These are phyloP conservation scores for Mionectes macconnelli DNA, from an alignment of 2,113 vertebrate species.

Conservation along the genomic window DNA sequence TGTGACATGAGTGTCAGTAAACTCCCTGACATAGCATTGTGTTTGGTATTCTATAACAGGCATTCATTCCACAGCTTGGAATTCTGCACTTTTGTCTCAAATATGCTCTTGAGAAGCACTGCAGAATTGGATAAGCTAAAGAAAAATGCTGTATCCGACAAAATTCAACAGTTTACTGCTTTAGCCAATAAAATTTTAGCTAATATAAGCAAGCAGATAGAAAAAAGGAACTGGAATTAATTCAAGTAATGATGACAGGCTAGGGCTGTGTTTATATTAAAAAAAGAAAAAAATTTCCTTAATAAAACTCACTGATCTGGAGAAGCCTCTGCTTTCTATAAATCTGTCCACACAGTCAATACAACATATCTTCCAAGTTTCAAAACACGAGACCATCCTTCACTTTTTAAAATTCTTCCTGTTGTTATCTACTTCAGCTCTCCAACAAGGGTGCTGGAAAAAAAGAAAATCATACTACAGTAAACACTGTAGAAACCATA, in stretches of 20 bases:
- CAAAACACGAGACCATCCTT: not conserved
- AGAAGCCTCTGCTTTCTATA: not conserved
- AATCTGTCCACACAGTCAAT: not conserved
- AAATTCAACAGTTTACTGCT: conserved; percentile 11
- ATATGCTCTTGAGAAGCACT: not conserved
- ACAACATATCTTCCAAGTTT: not conserved
- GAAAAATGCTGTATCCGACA: not conserved
- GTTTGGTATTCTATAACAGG: not conserved
- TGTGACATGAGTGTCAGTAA: not conserved
- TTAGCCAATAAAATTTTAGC: not conserved
- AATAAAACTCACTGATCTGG: not conserved
- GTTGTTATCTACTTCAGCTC: not conserved
- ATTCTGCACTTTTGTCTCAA: not conserved
- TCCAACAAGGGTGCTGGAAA: not conserved
- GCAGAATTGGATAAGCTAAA: not conserved
- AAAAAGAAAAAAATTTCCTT: not conserved
- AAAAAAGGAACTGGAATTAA: not conserved
- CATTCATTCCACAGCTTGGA: not conserved
- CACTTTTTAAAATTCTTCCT: not conserved
- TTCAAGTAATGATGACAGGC: not conserved
- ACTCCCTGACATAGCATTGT: not conserved
- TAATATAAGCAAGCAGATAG: not conserved
- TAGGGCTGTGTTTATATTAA: not conserved
- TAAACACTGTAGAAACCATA: not conserved
- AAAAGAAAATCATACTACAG: not conserved